Conservation (phyloP, 2,113 vertebrate species). For the Seriola rivoliana region DNA sequence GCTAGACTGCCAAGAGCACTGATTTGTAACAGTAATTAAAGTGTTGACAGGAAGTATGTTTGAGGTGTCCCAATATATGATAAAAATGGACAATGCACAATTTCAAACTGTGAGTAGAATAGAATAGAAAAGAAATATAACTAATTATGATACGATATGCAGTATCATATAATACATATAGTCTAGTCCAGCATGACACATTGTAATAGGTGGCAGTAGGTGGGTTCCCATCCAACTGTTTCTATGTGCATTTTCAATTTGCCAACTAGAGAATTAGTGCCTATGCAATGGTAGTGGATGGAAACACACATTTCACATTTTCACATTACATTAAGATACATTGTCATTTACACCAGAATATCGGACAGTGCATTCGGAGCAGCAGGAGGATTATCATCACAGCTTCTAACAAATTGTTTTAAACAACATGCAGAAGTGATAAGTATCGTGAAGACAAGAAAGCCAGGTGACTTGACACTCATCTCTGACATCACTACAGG, state of each 20-base stretch:
- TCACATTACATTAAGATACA: background rate
- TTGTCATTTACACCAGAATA: background rate
- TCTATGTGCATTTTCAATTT: no score
- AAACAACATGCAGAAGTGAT: background rate
- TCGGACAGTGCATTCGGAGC: background rate
- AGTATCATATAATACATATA: no score
- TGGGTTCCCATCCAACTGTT: no score
- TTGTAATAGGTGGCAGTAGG: no score
- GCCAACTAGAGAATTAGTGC: no score
- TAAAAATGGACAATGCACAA: constrained; percentile 10
- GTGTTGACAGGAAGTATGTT: constrained; percentile 52
- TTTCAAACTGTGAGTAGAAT: background rate
- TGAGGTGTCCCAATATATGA: constrained; percentile 30
- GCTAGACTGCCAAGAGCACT: constrained; percentile 35
- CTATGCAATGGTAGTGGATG: background rate
- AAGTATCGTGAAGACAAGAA: constrained; percentile 1
- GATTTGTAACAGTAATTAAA: constrained; percentile 61
- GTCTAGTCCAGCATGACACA: no score
- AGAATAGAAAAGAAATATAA: background rate
- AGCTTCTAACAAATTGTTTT: constrained; percentile 11
- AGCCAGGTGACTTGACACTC: constrained; percentile 26
- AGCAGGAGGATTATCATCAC: background rate
- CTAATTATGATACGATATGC: no score
- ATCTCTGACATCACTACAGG: constrained; percentile 43
- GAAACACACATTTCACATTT: no score